These are phyloP conservation scores for Enteromius radiatus DNA, from an alignment of 2,797 vertebrate species.

Conservation along the genomic window DNA sequence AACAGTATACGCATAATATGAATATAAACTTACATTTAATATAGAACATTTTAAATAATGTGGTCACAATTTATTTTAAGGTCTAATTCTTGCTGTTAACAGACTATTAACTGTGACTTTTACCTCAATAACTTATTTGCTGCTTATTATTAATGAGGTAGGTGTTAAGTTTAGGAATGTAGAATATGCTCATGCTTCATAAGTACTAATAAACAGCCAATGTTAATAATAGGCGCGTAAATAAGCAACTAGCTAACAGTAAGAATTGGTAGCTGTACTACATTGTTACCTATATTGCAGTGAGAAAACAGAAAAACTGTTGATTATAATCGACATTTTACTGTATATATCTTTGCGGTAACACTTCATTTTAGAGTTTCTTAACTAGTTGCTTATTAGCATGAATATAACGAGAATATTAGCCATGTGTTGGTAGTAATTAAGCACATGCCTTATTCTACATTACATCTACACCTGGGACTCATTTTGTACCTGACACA, in stretches of 20 bases:
- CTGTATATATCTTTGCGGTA: neutral
- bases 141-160: neutral
- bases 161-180: neutral
- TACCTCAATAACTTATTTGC: neutral
- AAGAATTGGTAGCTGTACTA: no score
- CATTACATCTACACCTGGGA: neutral
- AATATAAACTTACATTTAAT: neutral
- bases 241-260: neutral
- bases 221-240: neutral
- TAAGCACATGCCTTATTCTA: no score
- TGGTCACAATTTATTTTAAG: neutral
- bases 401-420: no score
- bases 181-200: neutral
- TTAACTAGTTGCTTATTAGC: no score
- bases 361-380: no score
- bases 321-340: neutral
- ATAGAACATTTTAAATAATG: neutral
- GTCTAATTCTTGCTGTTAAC: neutral
- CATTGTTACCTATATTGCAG: no score
- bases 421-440: no score
- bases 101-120: neutral
- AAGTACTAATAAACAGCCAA: neutral
- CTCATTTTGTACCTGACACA: neutral
- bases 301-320: no score
- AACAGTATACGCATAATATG: neutral